These are phyloP conservation scores for Sinohyriopsis cumingii DNA, from an alignment of 2,888 invertebrate genomes.

Conservation along the genomic window DNA sequence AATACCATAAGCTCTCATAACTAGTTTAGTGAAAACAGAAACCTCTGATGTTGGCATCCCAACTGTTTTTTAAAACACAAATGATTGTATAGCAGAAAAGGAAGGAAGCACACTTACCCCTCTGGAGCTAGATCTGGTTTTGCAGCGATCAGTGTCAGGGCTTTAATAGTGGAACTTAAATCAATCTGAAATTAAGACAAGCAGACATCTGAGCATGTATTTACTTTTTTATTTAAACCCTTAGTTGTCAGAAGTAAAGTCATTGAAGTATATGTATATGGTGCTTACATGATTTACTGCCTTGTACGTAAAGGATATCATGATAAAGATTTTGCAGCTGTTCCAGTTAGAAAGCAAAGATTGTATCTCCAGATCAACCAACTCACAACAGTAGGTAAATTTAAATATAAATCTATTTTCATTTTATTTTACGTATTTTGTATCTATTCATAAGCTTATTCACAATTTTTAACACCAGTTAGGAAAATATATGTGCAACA, in stretches of 20 bases:
- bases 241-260: no score
- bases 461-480: no score
- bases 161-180: constrained; percentile 89
- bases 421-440: no score
- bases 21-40: no score
- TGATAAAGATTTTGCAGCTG: background rate
- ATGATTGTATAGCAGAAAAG: background rate
- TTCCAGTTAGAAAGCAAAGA: background rate
- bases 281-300: no score
- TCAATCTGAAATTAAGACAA: constrained; percentile 77
- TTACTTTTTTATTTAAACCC: background rate
- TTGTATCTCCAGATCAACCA: background rate
- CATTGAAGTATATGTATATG: no score
- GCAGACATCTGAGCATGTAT: background rate
- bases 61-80: no score
- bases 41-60: no score
- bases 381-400: background rate
- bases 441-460: no score
- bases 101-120: constrained; percentile 75
- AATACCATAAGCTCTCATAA: no score
- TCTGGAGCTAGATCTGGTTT: constrained; percentile 86
- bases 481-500: no score
- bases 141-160: constrained; percentile 82
- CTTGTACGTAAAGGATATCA: background rate
- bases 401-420: background rate